Evolutionary conservation across 2,113 vertebrate genomes (phyloP), one percentile per base, ranked within the genome.

Genomic region (Alethe castanea): DNA sequence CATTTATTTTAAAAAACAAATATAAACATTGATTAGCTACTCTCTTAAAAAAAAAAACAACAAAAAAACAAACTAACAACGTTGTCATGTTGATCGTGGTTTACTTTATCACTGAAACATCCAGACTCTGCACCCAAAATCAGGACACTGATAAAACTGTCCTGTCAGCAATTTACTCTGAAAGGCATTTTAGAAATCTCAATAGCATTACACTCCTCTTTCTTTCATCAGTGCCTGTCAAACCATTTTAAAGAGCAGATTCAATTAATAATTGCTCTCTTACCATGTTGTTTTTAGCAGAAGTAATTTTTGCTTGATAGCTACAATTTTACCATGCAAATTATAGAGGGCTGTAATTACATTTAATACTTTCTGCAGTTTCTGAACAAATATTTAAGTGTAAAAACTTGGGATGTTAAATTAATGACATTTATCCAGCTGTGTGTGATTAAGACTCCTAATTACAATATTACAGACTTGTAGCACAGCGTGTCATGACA

Each of bases 241-340:
- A 96, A 82, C 50, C 70, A 80, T 95, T 95, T 91, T 91, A 85
- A 91, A 85, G 65, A 95, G 84, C 50, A 57, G 81, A 89, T 90
- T 95, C 84, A 96, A 90, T 93, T 87, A 95, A 89, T 92, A 94
- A 92, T 40, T 91, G 70, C 91, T 94, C 84, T 91, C 90, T 92
- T 57, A 70, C 74, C 25, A 23, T 18, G 78, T 91, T 95, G 73
- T 87, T 95, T 94, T 92, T 59, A 97, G 92, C 70, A 76, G 81
- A 90, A 94, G 85, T 69, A 70, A 82, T 94, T 95, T 95, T 91
- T 88, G 65, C 93, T 93, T 77, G 81, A 86, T 82, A 89, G 66
- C 83, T 94, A 85, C 89, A 92, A 85, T 95, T 95, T 94, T 40
- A n/a, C 80, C 79, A 79, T 26, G 67, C 64, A 93, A 86, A 92